These are phyloP conservation scores for Galaxias olidus DNA, from an alignment of 2,797 vertebrate species.

Conservation along the genomic window DNA sequence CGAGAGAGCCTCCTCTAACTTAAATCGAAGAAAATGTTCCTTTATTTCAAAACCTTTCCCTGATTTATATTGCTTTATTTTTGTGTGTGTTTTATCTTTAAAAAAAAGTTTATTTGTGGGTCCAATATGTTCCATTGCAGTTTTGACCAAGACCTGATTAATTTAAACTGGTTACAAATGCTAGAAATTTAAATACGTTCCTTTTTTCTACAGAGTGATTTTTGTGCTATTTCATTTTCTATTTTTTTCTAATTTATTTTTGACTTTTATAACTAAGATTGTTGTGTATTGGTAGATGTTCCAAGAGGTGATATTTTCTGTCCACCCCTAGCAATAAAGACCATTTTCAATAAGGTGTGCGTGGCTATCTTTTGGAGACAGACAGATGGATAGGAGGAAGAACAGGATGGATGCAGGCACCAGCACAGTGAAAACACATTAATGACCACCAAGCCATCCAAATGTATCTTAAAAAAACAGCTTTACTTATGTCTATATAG, in stretches of 20 bases:
- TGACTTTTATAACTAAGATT: constrained; percentile 91
- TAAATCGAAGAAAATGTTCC: constrained; percentile 65
- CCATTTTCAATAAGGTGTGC: constrained; percentile 62
- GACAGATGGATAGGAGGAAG: neutral
- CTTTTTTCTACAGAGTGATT: constrained; percentile 92
- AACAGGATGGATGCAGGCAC: constrained; percentile 28
- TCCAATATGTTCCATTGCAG: constrained; percentile 87
- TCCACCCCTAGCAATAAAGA: constrained; percentile 67
- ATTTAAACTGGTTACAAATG: constrained; percentile 74
- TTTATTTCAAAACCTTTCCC: constrained; percentile 64
- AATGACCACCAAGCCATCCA: constrained; percentile 40
- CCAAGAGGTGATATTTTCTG: constrained; percentile 59
- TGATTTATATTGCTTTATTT: constrained; percentile 65
- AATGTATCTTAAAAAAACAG: constrained; percentile 65
- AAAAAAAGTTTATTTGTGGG: constrained; percentile 78
- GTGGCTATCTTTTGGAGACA: neutral
- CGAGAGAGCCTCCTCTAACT: constrained; percentile 51
- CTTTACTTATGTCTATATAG: constrained; percentile 75
- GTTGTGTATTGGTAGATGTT: constrained; percentile 84
- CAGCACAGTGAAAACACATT: constrained; percentile 10
- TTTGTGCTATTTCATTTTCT: constrained; percentile 78
- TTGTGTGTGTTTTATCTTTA: constrained; percentile 75
- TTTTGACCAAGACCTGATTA: constrained; percentile 91
- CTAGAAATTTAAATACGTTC: constrained; percentile 75
- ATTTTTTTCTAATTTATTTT: constrained; percentile 96